Base-by-base conservation (phyloP, 2,888 invertebrate genomes). In the Limnephilus rhombicus region DNA sequence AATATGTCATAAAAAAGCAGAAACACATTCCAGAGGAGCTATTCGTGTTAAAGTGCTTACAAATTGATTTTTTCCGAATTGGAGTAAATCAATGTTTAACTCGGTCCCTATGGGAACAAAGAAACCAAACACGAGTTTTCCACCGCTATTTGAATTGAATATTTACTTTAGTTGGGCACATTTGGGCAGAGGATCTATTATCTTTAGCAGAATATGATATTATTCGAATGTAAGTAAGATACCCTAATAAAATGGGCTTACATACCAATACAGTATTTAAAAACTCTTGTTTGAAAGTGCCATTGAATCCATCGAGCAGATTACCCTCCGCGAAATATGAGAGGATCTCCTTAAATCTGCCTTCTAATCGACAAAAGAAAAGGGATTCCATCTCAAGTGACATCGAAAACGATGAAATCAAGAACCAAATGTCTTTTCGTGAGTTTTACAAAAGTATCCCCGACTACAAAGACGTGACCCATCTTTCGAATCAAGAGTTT, bases 371-470 rank as follows among this genome's bases (percentile, higher is more conserved):
- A 49, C 93, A 93, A 81, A 94, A 94, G 68, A 94, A 94, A 95
- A 95, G 94, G 94, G 95, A 94, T 94, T 95, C 94, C 95, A 95
- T 93, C 94, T 95, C 86, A 95, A 96, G 94, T 95, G 96, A 2
- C 94, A 95, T 89, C 95, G 95, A 85, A 95, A 94, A 85, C 93
- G 94, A 49, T 95, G 95, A 94, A 94, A 96, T 96, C 92, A 94
- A 95, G 90, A 96, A 97, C 89, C 96, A 97, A 81, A 95, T 97
- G 87, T 97, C 97, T 89, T 96, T 98, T 93, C 96, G 98, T 92
- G 97, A 98, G 92, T 98, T 98, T 95, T 97, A 97, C 94, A 97
- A 97, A 90, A 98, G 98, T 94, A 98, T 98, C 94, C 98, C 98
- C 91, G 98, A 98, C 94, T 98, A 98, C 94, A 97, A 97, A 92